These are phyloP conservation scores for Pangasius sanitwongsei DNA, from an alignment of 2,797 vertebrate species.

Conservation along the genomic window DNA sequence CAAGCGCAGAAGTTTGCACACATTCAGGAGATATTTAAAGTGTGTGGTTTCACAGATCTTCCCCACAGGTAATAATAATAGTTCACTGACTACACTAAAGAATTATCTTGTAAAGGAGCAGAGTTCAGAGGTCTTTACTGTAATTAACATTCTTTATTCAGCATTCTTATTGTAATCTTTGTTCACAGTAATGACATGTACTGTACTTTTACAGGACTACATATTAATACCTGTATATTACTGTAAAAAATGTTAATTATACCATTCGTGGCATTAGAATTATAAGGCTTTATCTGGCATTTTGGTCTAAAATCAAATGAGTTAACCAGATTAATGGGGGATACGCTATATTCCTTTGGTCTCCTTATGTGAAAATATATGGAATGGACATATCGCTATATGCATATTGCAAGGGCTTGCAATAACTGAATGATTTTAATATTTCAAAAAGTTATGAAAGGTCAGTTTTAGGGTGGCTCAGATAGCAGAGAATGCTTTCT, in stretches of 20 bases:
- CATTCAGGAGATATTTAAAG: neutral
- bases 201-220: neutral
- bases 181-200: neutral
- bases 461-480: no score
- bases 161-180: no score
- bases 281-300: neutral
- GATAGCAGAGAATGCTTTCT: no score
- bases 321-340: no score
- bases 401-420: no score
- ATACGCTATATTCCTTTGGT: no score
- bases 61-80: neutral
- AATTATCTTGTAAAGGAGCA: neutral
- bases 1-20: neutral
- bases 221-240: neutral
- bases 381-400: no score
- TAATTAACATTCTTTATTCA: no score
- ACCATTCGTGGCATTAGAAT: neutral
- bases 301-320: no score
- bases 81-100: neutral
- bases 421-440: no score
- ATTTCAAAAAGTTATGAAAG: no score
- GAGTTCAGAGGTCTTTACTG: neutral
- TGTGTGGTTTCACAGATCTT: neutral
- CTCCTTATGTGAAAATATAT: no score
- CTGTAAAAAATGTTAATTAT: neutral